Percentiles rank a stretch among this genome's conserved stretches.
These are phyloP conservation scores for Ctenopoma kingsleyae DNA, from an alignment of 2,797 vertebrate species.

Conservation along the genomic window DNA sequence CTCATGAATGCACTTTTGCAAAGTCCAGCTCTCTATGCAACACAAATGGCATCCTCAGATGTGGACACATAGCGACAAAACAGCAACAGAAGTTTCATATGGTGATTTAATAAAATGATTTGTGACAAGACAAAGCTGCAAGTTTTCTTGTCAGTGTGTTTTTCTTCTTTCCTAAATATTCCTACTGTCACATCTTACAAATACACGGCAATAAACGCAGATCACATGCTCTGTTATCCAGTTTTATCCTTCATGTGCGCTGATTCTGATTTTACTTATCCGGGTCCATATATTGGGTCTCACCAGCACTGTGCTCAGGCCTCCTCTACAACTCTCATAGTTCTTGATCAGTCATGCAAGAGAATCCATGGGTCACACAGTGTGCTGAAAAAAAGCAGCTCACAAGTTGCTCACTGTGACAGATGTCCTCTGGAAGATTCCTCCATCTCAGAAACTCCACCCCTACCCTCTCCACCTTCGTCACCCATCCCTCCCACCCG, in stretches of 20 bases:
- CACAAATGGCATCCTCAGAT: constrained; percentile 37
- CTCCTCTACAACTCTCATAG: constrained; percentile 66
- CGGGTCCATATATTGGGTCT: constrained; percentile 52
- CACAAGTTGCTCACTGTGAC: constrained; percentile 76
- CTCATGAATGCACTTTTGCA: constrained; percentile 54
- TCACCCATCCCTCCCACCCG: constrained; percentile 49
- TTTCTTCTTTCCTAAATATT: neutral
- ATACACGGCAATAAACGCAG: neutral
- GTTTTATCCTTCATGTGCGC: constrained; percentile 6
- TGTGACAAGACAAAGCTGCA: constrained; percentile 5
- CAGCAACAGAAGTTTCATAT: constrained; percentile 23
- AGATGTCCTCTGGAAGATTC: constrained; percentile 82
- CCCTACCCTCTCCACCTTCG: constrained; percentile 41
- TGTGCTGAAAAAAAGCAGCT: constrained; percentile 75
- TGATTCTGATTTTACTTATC: constrained; percentile 30
- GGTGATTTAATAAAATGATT: constrained; percentile 24
- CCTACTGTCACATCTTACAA: neutral
- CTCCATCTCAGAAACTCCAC: constrained; percentile 42
- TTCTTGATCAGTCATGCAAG: constrained; percentile 80
- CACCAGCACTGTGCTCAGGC: constrained; percentile 37
- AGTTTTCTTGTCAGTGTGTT: neutral
- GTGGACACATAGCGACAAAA: constrained; percentile 32
- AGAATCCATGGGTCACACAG: constrained; percentile 76
- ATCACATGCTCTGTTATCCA: constrained; percentile 9
- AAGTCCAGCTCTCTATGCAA: constrained; percentile 41